Conservation (phyloP, 2,797 vertebrate genomes). For the Potorous gilbertii region DNA sequence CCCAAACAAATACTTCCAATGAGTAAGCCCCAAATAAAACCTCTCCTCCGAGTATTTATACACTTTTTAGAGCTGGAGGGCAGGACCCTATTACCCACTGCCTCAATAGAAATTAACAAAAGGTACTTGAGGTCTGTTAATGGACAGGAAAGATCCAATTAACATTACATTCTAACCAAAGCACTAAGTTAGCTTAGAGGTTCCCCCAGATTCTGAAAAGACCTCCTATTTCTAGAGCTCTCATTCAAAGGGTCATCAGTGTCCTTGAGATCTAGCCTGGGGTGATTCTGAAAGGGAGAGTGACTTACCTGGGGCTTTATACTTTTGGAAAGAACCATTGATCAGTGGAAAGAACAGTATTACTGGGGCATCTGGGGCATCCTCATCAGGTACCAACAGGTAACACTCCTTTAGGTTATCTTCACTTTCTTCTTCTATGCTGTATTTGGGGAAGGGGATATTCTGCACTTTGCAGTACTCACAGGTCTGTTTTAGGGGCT, state of each 20-base stretch:
- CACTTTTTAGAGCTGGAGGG: too few relatives aligned
- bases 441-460: slow-evolving; percentile 87
- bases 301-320: slow-evolving; percentile 88
- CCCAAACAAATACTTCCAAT: too few relatives aligned
- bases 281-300: neutral
- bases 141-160: too few relatives aligned
- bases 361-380: slow-evolving; percentile 85
- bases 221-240: neutral
- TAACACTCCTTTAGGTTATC: slow-evolving; percentile 88
- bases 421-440: slow-evolving; percentile 81
- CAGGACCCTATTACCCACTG: too few relatives aligned
- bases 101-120: too few relatives aligned
- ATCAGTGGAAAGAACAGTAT: slow-evolving; percentile 90
- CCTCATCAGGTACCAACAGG: slow-evolving; percentile 85
- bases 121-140: too few relatives aligned
- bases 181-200: neutral
- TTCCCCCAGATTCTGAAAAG: neutral
- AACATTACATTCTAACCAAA: neutral
- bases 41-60: too few relatives aligned
- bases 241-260: fast-evolving
- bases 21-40: too few relatives aligned
- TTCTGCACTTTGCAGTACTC: slow-evolving; percentile 86
- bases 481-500: slow-evolving; percentile 88
- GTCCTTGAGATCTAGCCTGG: neutral
- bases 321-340: slow-evolving; percentile 87